Percentiles rank a stretch among this genome's conserved stretches.
Conservation (phyloP, 2,888 invertebrate genomes). For the Alentia gelatinosa region DNA sequence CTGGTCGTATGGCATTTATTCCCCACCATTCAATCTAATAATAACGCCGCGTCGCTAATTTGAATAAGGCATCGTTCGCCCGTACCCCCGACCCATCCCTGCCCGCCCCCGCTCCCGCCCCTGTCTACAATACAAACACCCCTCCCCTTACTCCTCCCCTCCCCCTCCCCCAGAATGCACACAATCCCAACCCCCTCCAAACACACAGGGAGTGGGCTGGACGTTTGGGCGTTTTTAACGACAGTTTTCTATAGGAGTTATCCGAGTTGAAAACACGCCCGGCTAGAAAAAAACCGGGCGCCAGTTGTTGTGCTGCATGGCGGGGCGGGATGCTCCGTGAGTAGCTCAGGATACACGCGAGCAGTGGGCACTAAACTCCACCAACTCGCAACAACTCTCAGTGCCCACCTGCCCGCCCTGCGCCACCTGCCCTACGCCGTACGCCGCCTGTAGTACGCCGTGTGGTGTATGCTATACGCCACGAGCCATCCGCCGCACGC, state of each 20-base stretch:
- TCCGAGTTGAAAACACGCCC: not conserved
- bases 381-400: too few relatives aligned
- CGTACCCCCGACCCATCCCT: too few relatives aligned
- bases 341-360: not conserved
- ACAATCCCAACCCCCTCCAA: too few relatives aligned
- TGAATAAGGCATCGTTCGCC: slow-evolving; percentile 38
- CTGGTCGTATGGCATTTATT: slow-evolving; percentile 47
- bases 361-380: too few relatives aligned
- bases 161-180: not conserved
- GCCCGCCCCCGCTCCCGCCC: not conserved
- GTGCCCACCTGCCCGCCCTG: too few relatives aligned
- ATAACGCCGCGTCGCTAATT: slow-evolving; percentile 24
- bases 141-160: not conserved
- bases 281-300: not conserved
- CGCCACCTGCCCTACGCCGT: too few relatives aligned
- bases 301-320: not conserved
- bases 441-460: too few relatives aligned
- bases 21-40: slow-evolving; percentile 43
- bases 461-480: too few relatives aligned
- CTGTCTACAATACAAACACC: not conserved
- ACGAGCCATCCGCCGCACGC: too few relatives aligned
- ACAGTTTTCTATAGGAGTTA: not conserved
- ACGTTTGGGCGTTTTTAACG: not conserved
- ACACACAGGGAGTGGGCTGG: too few relatives aligned
- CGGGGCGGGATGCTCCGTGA: not conserved